Percentiles rank a stretch among this genome's conserved stretches.
These are phyloP conservation scores for Anoplolepis gracilipes DNA, from an alignment of 1,140 invertebrate genomes.

Conservation along the genomic window DNA sequence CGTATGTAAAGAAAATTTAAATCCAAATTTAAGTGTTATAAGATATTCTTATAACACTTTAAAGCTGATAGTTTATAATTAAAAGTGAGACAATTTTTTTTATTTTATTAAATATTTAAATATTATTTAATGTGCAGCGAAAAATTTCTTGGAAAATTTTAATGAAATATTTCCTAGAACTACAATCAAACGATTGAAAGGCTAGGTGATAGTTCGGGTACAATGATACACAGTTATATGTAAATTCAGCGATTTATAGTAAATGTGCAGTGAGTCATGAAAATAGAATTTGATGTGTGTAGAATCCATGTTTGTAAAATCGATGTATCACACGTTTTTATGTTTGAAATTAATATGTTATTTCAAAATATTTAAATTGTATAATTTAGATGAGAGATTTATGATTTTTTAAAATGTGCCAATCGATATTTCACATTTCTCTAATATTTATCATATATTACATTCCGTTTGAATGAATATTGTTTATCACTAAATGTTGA, in stretches of 20 bases:
- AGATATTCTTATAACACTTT: slow-evolving; percentile 6
- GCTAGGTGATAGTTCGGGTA: background rate
- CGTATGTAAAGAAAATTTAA: background rate
- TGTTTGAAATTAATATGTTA: background rate
- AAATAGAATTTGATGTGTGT: background rate
- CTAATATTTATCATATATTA: slow-evolving; percentile 1
- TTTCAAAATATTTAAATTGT: background rate
- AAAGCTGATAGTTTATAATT: background rate
- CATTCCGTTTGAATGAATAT: background rate
- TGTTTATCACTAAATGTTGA: background rate
- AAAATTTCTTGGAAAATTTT: background rate
- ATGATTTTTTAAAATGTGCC: background rate
- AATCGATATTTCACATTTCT: background rate
- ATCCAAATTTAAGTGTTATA: background rate
- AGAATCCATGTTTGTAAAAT: background rate
- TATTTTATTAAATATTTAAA: background rate
- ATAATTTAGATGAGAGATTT: background rate
- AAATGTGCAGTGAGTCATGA: slow-evolving; percentile 18
- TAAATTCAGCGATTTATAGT: slow-evolving; percentile 19
- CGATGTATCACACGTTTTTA: background rate
- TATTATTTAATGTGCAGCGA: background rate
- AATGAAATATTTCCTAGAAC: background rate
- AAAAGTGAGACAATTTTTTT: background rate
- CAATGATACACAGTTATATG: slow-evolving; percentile 33
- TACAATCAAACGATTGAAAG: background rate